phyloP scores from a whole-genome alignment of 30 jellyfish, hydroid and myxozoan species.

The Turritopsis rubra region DNA sequence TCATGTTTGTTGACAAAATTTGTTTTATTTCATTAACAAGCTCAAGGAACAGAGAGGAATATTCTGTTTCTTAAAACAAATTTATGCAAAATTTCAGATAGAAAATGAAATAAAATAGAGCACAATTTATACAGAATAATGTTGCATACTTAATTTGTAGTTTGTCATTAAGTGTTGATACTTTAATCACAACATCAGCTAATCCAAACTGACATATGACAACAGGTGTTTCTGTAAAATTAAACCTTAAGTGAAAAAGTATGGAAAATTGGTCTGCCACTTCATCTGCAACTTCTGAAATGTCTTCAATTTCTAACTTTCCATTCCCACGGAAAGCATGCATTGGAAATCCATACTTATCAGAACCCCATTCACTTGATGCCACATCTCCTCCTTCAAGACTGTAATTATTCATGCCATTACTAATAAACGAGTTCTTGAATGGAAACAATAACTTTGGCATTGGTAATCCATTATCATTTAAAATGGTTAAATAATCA shows the following conservation, averaged over 20 bases:
- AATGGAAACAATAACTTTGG: conserved; percentile 15
- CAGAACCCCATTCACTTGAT: conserved; percentile 16
- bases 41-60: too few relatives aligned
- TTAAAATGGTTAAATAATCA: neutral
- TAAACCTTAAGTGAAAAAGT: neutral
- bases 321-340: conserved; percentile 7
- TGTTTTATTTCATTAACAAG: too few relatives aligned
- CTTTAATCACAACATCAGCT: neutral
- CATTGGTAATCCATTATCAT: conserved; percentile 2
- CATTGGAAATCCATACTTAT: conserved; percentile 3
- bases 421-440: neutral
- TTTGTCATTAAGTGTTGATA: neutral
- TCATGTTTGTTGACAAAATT: too few relatives aligned
- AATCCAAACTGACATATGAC: conserved; percentile 1
- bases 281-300: conserved; percentile 12
- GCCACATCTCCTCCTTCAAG: neutral
- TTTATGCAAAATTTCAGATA: too few relatives aligned
- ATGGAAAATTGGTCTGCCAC: neutral
- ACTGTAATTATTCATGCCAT: neutral
- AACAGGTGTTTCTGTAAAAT: conserved; percentile 4
- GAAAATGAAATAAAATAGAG: too few relatives aligned
- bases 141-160: neutral
- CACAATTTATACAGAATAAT: neutral
- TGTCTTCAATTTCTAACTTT: neutral
- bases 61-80: too few relatives aligned